Evolutionary conservation across 2,797 vertebrate genomes (phyloP).

Genomic region (Gadopsis bispinosus): DNA sequence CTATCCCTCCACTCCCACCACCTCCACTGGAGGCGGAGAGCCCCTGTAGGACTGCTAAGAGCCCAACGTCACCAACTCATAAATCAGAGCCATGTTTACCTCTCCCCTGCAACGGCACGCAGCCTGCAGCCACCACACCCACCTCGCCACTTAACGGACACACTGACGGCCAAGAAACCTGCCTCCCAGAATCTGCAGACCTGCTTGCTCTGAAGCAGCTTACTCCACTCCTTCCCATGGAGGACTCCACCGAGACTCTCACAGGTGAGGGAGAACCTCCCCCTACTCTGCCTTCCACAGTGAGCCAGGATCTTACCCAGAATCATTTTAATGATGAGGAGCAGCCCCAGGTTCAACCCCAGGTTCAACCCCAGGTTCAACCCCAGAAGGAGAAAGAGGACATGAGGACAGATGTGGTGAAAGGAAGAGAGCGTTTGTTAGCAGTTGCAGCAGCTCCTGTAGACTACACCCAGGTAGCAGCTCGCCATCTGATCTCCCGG

Average conservation of each 20-base stretch:
- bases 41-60: slow-evolving; percentile 72
- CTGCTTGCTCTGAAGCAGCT: slow-evolving; percentile 68
- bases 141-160: slow-evolving; percentile 43
- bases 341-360: slow-evolving; percentile 22
- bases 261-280: slow-evolving; percentile 74
- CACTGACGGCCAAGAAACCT: slow-evolving; percentile 15
- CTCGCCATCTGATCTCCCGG: slow-evolving; percentile 87
- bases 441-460: slow-evolving; percentile 56
- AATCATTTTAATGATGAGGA: slow-evolving; percentile 41
- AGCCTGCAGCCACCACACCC: slow-evolving; percentile 35
- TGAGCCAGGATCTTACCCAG: slow-evolving; percentile 21
- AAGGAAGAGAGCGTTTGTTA: slow-evolving; percentile 50
- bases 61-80: slow-evolving; percentile 50
- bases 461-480: slow-evolving; percentile 78
- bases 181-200: slow-evolving; percentile 40
- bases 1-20: slow-evolving; percentile 60
- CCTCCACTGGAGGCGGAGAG: slow-evolving; percentile 50
- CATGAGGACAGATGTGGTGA: slow-evolving; percentile 60
- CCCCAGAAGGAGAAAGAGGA: slow-evolving; percentile 54
- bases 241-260: slow-evolving; percentile 85
- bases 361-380: slow-evolving; percentile 29
- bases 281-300: slow-evolving; percentile 15
- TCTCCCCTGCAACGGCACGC: slow-evolving; percentile 68
- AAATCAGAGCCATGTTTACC: slow-evolving; percentile 69
- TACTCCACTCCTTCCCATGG: slow-evolving; percentile 64